Evolutionary conservation across 2,888 invertebrate genomes (phyloP).

Genomic region (Dicyrtoma fusca): DNA sequence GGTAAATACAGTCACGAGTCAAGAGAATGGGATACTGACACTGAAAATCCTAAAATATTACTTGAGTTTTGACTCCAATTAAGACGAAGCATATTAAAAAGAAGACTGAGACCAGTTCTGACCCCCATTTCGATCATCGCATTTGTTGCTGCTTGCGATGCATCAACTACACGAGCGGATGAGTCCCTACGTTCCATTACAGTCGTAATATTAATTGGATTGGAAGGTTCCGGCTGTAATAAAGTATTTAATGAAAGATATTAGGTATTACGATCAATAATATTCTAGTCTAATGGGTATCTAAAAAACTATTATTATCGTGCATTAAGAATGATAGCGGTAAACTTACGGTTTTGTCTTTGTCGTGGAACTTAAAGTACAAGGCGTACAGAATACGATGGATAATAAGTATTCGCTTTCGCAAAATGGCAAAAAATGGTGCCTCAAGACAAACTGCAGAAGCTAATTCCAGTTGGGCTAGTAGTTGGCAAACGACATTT

Average conservation of each 20-base stretch:
- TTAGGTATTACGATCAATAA: neutral
- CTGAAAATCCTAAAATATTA: too few relatives aligned
- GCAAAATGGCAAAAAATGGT: constrained; percentile 65
- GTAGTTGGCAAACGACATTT: constrained; percentile 63
- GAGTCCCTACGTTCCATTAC: constrained; percentile 26
- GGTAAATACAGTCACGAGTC: too few relatives aligned
- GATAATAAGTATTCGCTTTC: constrained; percentile 65
- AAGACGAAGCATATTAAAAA: constrained; percentile 66
- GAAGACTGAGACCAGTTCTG: constrained; percentile 66
- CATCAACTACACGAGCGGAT: constrained; percentile 25
- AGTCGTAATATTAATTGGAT: constrained; percentile 6
- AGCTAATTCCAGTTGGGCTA: constrained; percentile 64
- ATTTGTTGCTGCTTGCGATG: constrained; percentile 60
- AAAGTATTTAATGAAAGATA: too few relatives aligned
- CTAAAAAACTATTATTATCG: neutral
- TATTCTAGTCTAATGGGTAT: neutral
- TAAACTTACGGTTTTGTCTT: constrained; percentile 28
- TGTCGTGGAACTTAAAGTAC: constrained; percentile 64
- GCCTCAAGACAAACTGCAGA: constrained; percentile 65
- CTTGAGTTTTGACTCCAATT: constrained; percentile 64
- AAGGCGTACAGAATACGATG: constrained; percentile 67
- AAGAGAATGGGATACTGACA: too few relatives aligned
- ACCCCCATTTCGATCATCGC: constrained; percentile 68
- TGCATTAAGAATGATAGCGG: neutral
- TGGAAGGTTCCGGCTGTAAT: constrained; percentile 24